These are phyloP conservation scores for Rattus norvegicus DNA, from an alignment of 2,113 vertebrate genomes.

Conservation along the genomic window GRCr8 NC_086019.1:21744001-21744500, in stretches of 20 bases:
- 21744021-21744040: neutral
- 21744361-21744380: neutral
- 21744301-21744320: neutral
- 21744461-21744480: neutral
- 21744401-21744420: neutral
- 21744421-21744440: neutral
- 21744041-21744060: neutral
- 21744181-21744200: fast-evolving
- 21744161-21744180: neutral
- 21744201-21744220: neutral
- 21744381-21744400: neutral
- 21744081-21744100: neutral
- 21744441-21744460: neutral
- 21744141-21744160: neutral
- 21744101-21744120: neutral
- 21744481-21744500: neutral
- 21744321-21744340: neutral
- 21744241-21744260: neutral
- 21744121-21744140: neutral
- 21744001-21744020: neutral
- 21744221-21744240: neutral
- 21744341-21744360: neutral
- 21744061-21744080: neutral
- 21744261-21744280: neutral
- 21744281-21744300: neutral